Base-by-base conservation (phyloP, 2,888 invertebrate genomes). In the Plagiodera versicolora region DNA sequence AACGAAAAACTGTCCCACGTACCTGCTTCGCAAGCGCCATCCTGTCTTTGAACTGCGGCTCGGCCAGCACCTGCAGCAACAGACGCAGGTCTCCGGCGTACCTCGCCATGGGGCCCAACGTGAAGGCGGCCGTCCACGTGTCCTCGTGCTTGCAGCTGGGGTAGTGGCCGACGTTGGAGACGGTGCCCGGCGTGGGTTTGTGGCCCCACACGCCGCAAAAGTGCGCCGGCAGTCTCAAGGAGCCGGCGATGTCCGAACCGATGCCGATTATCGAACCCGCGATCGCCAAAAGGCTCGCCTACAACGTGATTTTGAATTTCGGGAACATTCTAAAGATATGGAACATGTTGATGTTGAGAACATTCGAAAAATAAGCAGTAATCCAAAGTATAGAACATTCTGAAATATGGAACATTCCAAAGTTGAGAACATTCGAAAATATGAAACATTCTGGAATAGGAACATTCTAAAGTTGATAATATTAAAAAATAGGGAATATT, bases 161-260 rank as follows among this genome's bases (percentile, higher is more conserved):
- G 61, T 86, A 83, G 70, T 91, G 91, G 0, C 90, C 91, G 70
- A 84, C 81, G 60, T 84, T 81, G 0, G 89, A 87, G 2, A 90
- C 81, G 3, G 85, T 83, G 67, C 85, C 85, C 1, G 89, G 88
- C 1, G 69, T 66, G 0, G 95, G 92, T 75, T 95, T 95, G 77
- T 96, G 95, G n/a, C 95, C 95, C 81, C 90, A 96, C 57, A 96
- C 86, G 18, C 96, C 96, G 73, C 91, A 94, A 79, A 93, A 95
- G 85, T 92, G 90, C 1, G 94, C 89, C 0, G 96, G 96, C 72
- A 96, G 84, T 51, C 96, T 84, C 11, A 94, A 87, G 2, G 94
- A 95, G 0, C 96, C 96, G 0, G 91, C 94, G 54, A 96, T 90
- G 76, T 97, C 96, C 0, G 94, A 94, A 0, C 91, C 93, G 11